Evolutionary conservation across 2,888 invertebrate genomes (phyloP).

Genomic region (Hololepta plana): DNA sequence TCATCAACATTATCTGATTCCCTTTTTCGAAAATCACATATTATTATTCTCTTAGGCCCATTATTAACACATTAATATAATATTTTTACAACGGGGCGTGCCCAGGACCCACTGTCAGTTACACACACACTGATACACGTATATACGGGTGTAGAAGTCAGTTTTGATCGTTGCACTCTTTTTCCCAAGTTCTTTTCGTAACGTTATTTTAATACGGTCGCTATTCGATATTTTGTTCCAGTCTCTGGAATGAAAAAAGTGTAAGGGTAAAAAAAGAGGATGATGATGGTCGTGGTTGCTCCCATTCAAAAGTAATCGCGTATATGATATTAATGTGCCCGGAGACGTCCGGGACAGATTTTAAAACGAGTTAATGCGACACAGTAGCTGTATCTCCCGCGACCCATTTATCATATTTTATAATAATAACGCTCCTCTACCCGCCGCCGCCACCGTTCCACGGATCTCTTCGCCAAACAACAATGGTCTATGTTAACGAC

Average conservation of each 20-base stretch:
- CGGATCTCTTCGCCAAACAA: too few species aligned
- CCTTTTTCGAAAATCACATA: too few species aligned
- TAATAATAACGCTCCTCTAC: conserved; percentile 18
- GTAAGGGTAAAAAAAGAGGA: too few species aligned
- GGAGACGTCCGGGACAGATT: conserved; percentile 28
- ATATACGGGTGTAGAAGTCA: conserved; percentile 14
- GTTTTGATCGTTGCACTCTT: conserved; percentile 17
- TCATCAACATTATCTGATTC: too few species aligned
- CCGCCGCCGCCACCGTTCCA: too few species aligned
- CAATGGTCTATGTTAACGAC: conserved; percentile 22
- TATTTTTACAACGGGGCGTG: conserved; percentile 28
- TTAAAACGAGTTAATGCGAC: conserved; percentile 27
- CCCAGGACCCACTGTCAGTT: conserved; percentile 26
- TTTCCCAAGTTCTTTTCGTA: conserved; percentile 10
- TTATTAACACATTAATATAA: conserved; percentile 28
- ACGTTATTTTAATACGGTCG: too few species aligned
- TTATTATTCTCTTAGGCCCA: too few species aligned
- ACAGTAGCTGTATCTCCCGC: conserved; percentile 21
- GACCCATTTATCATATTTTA: conserved; percentile 24
- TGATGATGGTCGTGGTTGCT: too few species aligned
- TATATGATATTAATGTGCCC: conserved; percentile 28
- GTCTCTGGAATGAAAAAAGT: too few species aligned
- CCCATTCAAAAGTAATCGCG: conserved; percentile 28
- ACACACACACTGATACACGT: conserved; percentile 20
- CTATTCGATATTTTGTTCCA: conserved; percentile 17